Percentiles rank a stretch among this genome's conserved stretches.
phyloP scores from a whole-genome alignment of 2,797 vertebrate species.

The Hydrophis major region DNA sequence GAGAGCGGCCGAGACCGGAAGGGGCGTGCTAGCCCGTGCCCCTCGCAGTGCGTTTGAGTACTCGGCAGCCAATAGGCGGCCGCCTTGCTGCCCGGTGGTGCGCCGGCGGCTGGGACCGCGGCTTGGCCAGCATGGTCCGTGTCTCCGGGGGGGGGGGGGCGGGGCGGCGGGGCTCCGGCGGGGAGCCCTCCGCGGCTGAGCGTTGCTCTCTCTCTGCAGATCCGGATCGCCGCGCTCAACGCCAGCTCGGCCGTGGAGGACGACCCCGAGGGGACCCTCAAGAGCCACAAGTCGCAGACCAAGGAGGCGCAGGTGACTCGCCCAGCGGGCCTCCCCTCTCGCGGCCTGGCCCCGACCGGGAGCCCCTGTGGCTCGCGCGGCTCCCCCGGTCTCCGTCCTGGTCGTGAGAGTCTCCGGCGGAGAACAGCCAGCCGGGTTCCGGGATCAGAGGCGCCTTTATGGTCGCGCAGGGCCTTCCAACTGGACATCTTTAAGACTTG shows the following conservation, averaged over 20 bases:
- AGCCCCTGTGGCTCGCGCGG: no score
- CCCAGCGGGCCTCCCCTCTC: neutral
- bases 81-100: slow-evolving; percentile 4
- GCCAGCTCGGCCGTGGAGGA: slow-evolving; percentile 86
- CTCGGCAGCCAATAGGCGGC: neutral
- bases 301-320: slow-evolving; percentile 91
- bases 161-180: neutral
- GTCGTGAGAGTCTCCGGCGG: no score
- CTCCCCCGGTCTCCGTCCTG: neutral
- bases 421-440: no score
- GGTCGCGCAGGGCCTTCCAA: no score
- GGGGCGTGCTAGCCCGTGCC: neutral
- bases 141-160: neutral
- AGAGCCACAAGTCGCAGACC: slow-evolving; percentile 88
- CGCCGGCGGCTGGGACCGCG: neutral
- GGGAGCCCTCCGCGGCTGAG: neutral
- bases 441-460: no score
- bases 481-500: no score
- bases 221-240: slow-evolving; percentile 94
- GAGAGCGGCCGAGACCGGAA: neutral
- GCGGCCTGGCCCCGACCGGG: no score
- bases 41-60: slow-evolving; percentile 29
- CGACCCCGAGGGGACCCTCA: slow-evolving; percentile 88
- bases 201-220: slow-evolving; percentile 68
- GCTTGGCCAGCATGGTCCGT: neutral